Percentiles rank a stretch among this genome's conserved stretches.
These are phyloP conservation scores for Sesamia nonagrioides DNA, from an alignment of 1,140 invertebrate species.

Conservation along the genomic window DNA sequence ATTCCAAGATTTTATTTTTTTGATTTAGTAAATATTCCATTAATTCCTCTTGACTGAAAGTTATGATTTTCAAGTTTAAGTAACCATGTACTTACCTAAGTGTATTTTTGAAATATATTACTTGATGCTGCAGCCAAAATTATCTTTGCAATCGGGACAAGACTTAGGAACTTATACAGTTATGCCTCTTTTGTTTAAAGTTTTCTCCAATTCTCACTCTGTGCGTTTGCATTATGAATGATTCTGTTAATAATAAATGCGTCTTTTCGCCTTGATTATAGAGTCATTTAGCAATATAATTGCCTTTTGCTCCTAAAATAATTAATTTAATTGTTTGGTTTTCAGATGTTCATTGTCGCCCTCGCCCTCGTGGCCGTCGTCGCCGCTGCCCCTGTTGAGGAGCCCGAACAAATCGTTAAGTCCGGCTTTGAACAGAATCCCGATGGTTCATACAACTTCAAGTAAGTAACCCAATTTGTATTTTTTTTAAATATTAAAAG, in stretches of 20 bases:
- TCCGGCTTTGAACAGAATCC: slow-evolving; percentile 74
- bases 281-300: no score
- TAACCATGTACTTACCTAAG: not conserved
- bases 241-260: no score
- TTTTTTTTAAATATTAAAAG: not conserved
- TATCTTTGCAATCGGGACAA: no score
- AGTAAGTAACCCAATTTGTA: slow-evolving; percentile 60
- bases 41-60: not conserved
- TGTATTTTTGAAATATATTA: not conserved
- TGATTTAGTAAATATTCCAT: not conserved
- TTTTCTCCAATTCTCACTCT: no score
- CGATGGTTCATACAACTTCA: slow-evolving; percentile 73
- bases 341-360: slow-evolving; percentile 77
- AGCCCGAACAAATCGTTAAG: slow-evolving; percentile 70
- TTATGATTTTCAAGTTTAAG: not conserved
- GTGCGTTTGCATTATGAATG: no score
- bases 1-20: not conserved
- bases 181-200: no score
- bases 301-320: no score
- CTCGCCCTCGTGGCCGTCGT: slow-evolving; percentile 77
- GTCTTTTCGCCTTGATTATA: no score
- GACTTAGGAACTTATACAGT: no score
- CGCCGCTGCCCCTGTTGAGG: slow-evolving; percentile 60
- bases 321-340: not conserved
- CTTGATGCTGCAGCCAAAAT: no score